These are phyloP conservation scores for Odontophorus gujanensis DNA, from an alignment of 2,113 vertebrate species.

Conservation along the genomic window DNA sequence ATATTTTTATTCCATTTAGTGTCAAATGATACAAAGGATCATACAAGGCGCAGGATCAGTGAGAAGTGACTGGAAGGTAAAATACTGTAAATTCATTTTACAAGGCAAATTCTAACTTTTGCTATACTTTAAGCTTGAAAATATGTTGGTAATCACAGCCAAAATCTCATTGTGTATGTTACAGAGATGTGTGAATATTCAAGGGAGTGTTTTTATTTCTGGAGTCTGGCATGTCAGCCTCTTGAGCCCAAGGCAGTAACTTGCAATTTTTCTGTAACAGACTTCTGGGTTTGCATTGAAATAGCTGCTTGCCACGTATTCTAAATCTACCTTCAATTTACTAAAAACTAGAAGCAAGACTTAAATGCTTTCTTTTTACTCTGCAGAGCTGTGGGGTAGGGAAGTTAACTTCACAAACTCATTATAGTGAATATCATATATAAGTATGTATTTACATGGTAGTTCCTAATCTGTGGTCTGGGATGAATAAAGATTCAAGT, in stretches of 20 bases:
- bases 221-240: not conserved
- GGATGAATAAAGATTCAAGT: not conserved
- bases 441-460: not conserved
- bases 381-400: not conserved
- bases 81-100: not conserved
- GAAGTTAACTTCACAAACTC: not conserved
- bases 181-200: not conserved
- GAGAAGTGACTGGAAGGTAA: not conserved
- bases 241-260: conserved; percentile 17
- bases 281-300: conserved; percentile 10
- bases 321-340: not conserved
- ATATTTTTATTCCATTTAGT: not conserved
- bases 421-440: not conserved
- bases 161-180: not conserved
- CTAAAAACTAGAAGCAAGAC: conserved; percentile 8
- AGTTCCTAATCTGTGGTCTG: not conserved
- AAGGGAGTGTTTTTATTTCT: not conserved
- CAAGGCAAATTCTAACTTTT: not conserved
- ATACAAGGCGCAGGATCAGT: not conserved
- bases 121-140: not conserved
- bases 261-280: not conserved
- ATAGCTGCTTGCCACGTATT: not conserved
- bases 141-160: not conserved
- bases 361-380: not conserved
- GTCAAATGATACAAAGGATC: not conserved